Conservation (phyloP, 2,888 invertebrate species). For the Diogma glabrata region DNA sequence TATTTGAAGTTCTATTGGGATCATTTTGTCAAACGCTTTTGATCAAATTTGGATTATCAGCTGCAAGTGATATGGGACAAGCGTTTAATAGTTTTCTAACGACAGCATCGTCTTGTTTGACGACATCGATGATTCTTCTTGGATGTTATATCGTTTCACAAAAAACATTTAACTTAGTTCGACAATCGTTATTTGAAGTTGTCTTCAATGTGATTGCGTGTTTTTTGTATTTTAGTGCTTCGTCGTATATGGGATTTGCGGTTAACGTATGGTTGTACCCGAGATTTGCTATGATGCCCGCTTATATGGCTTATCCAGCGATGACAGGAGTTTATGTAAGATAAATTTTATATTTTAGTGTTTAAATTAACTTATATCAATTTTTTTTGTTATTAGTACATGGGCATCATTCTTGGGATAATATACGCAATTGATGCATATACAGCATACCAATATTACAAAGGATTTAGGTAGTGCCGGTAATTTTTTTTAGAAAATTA, state of each 20-base stretch:
- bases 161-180: conserved; percentile 60
- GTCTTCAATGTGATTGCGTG: conserved; percentile 67
- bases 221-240: conserved; percentile 65
- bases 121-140: conserved; percentile 62
- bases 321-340: conserved; percentile 81
- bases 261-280: conserved; percentile 68
- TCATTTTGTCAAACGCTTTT: conserved; percentile 72
- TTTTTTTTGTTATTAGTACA: conserved; percentile 48
- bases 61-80: conserved; percentile 61
- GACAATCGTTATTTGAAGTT: conserved; percentile 72
- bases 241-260: conserved; percentile 68
- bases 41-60: conserved; percentile 63
- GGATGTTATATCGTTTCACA: conserved; percentile 68
- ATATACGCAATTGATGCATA: conserved; percentile 71
- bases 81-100: conserved; percentile 72
- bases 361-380: conserved; percentile 7
- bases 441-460: conserved; percentile 57
- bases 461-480: conserved; percentile 49
- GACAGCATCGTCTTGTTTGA: conserved; percentile 66
- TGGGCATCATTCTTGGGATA: conserved; percentile 63
- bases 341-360: conserved; percentile 21
- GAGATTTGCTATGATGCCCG: conserved; percentile 54
- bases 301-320: conserved; percentile 78
- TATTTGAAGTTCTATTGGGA: conserved; percentile 63
- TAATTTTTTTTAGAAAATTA: no score